Conservation (phyloP, 2,888 invertebrate genomes). For the Agrochola litura region DNA sequence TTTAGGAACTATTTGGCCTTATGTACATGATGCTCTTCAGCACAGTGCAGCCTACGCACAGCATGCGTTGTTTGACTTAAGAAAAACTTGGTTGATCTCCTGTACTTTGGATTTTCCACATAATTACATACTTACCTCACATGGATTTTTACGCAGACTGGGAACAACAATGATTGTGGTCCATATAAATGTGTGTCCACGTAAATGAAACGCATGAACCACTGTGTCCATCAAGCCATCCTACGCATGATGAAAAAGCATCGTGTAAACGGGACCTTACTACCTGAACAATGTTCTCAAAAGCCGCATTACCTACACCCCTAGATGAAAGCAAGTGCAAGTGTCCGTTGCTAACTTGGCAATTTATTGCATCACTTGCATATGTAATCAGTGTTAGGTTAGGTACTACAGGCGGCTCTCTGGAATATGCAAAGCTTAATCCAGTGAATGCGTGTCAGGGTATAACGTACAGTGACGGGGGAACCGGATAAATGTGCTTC, state of each 20-base stretch:
- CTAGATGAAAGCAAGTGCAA: constrained; percentile 57
- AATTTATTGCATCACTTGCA: constrained; percentile 79
- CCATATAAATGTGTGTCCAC: background rate
- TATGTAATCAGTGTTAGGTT: constrained; percentile 74
- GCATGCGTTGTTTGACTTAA: background rate
- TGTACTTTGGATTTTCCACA: background rate
- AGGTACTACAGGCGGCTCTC: constrained; percentile 62
- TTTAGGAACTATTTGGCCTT: background rate
- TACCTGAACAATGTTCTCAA: constrained; percentile 17
- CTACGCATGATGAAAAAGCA: background rate
- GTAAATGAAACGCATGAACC: background rate
- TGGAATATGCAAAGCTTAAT: constrained; percentile 83
- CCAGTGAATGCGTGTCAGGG: constrained; percentile 75
- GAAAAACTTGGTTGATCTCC: background rate
- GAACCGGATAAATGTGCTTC: constrained; percentile 60
- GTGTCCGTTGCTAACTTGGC: constrained; percentile 67
- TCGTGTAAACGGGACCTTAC: background rate
- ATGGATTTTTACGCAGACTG: background rate
- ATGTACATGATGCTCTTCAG: background rate
- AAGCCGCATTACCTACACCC: constrained; percentile 10
- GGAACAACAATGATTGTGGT: background rate
- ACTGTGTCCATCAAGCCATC: background rate
- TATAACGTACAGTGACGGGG: constrained; percentile 67
- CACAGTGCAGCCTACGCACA: background rate
- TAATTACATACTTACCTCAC: background rate